Evolutionary conservation across 2,888 invertebrate genomes (phyloP), one percentile per base, ranked within the genome.

Genomic region (Stenchaetothrips biformis): DNA sequence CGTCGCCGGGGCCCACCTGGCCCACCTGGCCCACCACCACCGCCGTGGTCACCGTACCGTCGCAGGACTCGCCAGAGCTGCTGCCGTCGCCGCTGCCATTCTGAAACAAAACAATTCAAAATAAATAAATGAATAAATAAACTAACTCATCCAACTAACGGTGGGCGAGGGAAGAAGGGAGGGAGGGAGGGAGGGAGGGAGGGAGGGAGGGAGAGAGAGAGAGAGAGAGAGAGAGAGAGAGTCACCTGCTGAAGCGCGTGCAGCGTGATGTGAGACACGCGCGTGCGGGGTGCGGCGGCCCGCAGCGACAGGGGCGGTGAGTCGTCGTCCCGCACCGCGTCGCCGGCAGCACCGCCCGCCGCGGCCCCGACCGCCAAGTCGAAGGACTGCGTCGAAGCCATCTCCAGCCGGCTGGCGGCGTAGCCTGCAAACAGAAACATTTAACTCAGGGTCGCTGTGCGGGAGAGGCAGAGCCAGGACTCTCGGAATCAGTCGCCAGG

Each of bases 11-110:
- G 74, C 82, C 82, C 27, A 82, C 82, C 13, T 82, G 81, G 78
- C 81, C 81, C 49, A 82, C 82, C 18, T 82, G 82, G 78, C 82
- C 81, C 79, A 82, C 80, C 79, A 82, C 82, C 48, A 82, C 81
- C 37, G 79, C 79, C 37, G 80, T 80, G 18, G 82, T 79, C 48
- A 80, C 79, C 25, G 81, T 80, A 2, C 81, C 80, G 80, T 81
- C 81, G 0, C 79, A 81, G 9, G 81, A 81, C 48, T 81, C 81
- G 9, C 80, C 81, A n/a, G 81, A 79, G 48, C 80, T 79, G 62
- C 79, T 79, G n/a, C 79, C 78, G 48, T 81, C 81, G 16, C 80
- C 79, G 48, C 81, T 80, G 47, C 81, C 81, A 80, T 81, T 81
- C 81, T 81, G 80, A 1, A 77, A 78, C 21, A 78, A 48, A 78